phyloP scores from a whole-genome alignment of 2,113 vertebrate species.

The Proteles cristata region DNA sequence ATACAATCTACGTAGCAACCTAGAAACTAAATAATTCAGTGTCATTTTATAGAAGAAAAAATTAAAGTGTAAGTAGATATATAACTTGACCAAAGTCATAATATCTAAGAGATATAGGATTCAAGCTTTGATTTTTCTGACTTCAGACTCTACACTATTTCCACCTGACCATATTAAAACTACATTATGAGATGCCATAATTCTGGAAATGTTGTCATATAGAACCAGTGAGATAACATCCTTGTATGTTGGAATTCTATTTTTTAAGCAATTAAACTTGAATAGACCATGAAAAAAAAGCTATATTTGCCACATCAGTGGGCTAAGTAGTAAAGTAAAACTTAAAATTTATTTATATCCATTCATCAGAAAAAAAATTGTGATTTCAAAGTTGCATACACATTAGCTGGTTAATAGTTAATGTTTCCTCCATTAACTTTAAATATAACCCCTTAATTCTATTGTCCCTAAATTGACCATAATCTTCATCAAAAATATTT shows the following conservation, averaged over 20 bases:
- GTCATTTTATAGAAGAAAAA: neutral
- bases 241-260: neutral
- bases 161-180: neutral
- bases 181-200: neutral
- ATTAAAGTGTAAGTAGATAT: neutral
- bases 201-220: neutral
- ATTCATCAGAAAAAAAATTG: neutral
- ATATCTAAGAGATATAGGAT: neutral
- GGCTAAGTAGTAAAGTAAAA: neutral
- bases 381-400: too few relatives aligned
- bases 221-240: neutral
- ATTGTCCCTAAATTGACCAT: neutral
- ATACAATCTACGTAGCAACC: neutral
- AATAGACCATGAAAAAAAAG: neutral
- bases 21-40: neutral
- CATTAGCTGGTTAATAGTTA: accelerated
- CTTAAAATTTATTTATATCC: neutral
- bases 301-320: neutral
- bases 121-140: neutral
- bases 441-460: neutral
- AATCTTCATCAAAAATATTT: neutral
- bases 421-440: neutral
- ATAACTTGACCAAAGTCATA: too few relatives aligned
- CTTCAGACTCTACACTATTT: neutral
- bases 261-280: neutral